Base-by-base conservation (phyloP, 2,113 vertebrate species). In the Brienomyrus brachyistius region DNA sequence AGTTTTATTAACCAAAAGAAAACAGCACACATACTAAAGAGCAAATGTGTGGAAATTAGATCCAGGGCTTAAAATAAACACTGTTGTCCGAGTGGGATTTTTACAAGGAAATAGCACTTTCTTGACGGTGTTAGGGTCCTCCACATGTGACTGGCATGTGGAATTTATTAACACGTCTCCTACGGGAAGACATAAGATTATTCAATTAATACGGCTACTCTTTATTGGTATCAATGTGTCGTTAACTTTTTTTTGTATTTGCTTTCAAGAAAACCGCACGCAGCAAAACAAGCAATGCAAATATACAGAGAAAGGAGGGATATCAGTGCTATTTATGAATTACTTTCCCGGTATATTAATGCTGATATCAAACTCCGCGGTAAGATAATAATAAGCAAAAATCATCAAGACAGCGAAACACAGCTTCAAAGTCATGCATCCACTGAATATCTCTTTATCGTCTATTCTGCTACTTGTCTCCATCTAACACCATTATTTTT, bases 41-140 rank as follows among this genome's bases (percentile, higher is more conserved):
- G 74, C 74, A 80, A 80, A 80, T 80, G 74, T 80, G 31, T 80
- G 74, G 74, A 80, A 80, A 80, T 80, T 80, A 80, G 31, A 80
- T 80, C 74, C 35, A 40, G 35, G 74, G 74, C 35, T 80, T 40
- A 40, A 43, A 80, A 80, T 80, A 80, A 80, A 70, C 62, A 70
- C 62, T 43, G 74, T 43, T 80, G 74, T 80, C 74, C 35, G 31
- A 43, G 15, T 80, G 11, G 23, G 23, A 50, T 56, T 87, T 66
- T 31, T 54, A 87, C 48, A 54, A 35, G 51, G 27, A 11, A 48
- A 87, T 87, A 27, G 50, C 19, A 87, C 50, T 52, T 54, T 54
- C 51, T 82, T 86, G 23, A 86, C 48, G 31, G 85, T 35, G 51
- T 52, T 54, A 52, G 27, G 48, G 27, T 54, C 85, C 31, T 35